Base-by-base conservation (phyloP, 2,797 vertebrate genomes). In the Allobates femoralis region DNA sequence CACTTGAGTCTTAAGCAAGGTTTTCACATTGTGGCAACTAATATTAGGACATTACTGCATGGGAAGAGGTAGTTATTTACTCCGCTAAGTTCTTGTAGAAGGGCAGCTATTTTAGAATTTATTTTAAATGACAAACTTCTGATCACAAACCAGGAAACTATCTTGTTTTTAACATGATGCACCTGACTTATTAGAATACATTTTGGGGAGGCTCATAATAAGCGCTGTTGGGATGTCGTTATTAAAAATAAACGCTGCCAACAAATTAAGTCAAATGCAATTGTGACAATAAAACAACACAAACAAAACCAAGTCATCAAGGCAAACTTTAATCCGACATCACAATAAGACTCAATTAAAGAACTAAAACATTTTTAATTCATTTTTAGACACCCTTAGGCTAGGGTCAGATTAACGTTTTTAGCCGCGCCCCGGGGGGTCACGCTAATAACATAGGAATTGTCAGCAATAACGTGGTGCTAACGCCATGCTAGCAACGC, bases 21-120 rank as follows among this genome's bases (percentile, higher is more conserved):
- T 80, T 79, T 80, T 23, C 69, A 67, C 50, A 67, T 76, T 81
- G 79, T 81, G 30, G 28, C 50, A 81, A 81, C 23, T 53, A 75
- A 75, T 19, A 86, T 75, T 86, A 81, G 56, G 58, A 66, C 28
- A 74, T 79, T 76, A 23, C 28, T 73, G 71, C n/a, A 56, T 26
- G 30, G 26, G 26, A 80, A 81, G 34, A 62, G 21, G 34, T 18
- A 46, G 51, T 64, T 66, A 55, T 46, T 77, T 76, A 46, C 60
- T 60, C 11, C 74, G 2, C 69, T 73, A 21, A 69, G 41, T 41
- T 55, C 50, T 79, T 37, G 3, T n/a, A 12, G 15, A n/a, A 51
- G n/a, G 46, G 15, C 51, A 55, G 50, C 53, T 73, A 7, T n/a
- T 73, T 19, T 19, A 64, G 58, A 77, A 69, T 79, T 67, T 71